These are phyloP conservation scores for Ochotona curzoniae DNA, from an alignment of 2,113 vertebrate genomes.

Conservation along the genomic window DNA sequence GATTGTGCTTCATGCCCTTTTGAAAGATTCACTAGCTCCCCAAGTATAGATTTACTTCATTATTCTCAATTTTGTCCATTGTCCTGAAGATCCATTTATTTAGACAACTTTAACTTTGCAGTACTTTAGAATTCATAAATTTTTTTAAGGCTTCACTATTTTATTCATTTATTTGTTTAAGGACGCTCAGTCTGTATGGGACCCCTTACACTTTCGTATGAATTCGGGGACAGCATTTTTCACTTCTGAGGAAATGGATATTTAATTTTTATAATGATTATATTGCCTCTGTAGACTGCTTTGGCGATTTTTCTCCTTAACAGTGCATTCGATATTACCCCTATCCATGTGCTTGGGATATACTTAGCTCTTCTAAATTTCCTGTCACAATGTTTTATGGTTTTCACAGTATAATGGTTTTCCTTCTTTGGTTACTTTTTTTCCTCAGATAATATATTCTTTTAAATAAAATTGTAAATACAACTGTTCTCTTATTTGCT, in stretches of 20 bases:
- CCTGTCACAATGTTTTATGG: neutral
- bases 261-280: neutral
- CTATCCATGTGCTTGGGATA: neutral
- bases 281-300: neutral
- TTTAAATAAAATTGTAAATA: neutral
- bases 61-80: neutral
- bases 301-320: neutral
- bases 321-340: neutral
- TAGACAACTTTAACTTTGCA: neutral
- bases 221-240: neutral
- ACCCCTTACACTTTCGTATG: neutral
- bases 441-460: neutral
- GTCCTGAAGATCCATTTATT: neutral
- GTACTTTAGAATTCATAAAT: neutral
- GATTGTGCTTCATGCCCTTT: neutral
- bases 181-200: neutral
- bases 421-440: neutral
- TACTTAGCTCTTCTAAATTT: neutral
- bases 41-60: neutral
- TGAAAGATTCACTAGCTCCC: neutral
- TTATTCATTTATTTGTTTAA: neutral
- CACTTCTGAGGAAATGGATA: neutral
- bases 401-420: neutral
- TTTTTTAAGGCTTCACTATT: neutral
- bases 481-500: neutral